Conservation (phyloP, 2,797 vertebrate genomes). For the Notolepis coatsorum region DNA sequence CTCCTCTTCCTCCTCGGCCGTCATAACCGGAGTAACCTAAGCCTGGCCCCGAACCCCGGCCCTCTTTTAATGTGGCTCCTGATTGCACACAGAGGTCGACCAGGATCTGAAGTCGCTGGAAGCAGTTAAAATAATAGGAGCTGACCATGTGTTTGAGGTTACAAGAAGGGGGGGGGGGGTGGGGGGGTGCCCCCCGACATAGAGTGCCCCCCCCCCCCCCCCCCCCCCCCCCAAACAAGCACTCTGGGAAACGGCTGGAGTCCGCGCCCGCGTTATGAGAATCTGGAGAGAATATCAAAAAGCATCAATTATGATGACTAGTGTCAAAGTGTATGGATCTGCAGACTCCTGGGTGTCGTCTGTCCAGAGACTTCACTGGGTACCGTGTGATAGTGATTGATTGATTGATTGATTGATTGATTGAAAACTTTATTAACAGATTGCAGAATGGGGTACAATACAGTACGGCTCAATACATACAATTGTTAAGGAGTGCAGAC, state of each 20-base stretch:
- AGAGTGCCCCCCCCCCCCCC: neutral
- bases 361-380: too few species aligned
- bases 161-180: conserved; percentile 60
- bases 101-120: conserved; percentile 90
- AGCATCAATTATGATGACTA: neutral
- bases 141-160: conserved; percentile 82
- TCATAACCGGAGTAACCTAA: conserved; percentile 63
- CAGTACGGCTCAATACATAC: too few species aligned
- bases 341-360: too few species aligned
- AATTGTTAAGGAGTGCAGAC: too few species aligned
- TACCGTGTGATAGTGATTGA: too few species aligned
- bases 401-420: too few species aligned
- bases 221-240: conserved; percentile 40
- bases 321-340: too few species aligned
- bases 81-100: conserved; percentile 88
- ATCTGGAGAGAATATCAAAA: conserved; percentile 8
- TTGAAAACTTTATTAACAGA: too few species aligned
- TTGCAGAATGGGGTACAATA: too few species aligned
- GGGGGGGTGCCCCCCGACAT: conserved; percentile 49
- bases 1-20: conserved; percentile 37
- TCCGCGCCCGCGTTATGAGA: conserved; percentile 43
- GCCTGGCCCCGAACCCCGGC: conserved; percentile 50
- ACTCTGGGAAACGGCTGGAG: conserved; percentile 41
- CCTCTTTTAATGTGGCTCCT: conserved; percentile 74
- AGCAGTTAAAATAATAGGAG: conserved; percentile 92